Evolutionary conservation across 2,113 vertebrate species (phyloP).

Genomic region (Phaethornis superciliosus): DNA sequence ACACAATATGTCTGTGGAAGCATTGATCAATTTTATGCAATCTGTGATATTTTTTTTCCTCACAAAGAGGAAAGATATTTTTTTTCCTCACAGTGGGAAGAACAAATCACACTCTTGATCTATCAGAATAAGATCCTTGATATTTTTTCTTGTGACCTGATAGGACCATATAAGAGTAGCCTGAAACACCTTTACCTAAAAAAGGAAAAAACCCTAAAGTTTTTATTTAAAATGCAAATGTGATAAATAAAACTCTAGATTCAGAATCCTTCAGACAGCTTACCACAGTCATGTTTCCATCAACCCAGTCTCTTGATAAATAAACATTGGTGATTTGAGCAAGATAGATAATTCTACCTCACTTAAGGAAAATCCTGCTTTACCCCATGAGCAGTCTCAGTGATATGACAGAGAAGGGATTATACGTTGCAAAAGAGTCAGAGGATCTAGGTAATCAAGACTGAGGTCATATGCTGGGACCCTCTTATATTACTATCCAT

Average conservation of each 20-base stretch:
- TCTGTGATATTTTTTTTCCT: not conserved
- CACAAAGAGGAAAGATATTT: too few relatives aligned
- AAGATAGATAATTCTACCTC: not conserved
- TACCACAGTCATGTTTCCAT: not conserved
- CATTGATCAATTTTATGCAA: not conserved
- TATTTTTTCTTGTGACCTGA: not conserved
- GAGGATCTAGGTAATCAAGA: conserved; percentile 31
- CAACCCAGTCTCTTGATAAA: not conserved
- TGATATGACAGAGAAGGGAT: conserved; percentile 38
- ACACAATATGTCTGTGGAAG: not conserved
- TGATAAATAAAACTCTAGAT: not conserved
- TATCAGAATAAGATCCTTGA: not conserved
- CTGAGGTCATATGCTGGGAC: not conserved
- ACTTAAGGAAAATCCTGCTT: conserved; percentile 12
- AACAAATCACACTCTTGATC: not conserved
- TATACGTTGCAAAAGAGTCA: not conserved
- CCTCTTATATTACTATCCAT: conserved; percentile 2
- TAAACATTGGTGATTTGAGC: not conserved
- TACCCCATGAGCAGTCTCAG: not conserved
- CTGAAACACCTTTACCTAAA: not conserved
- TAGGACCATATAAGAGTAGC: not conserved
- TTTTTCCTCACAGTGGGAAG: not conserved
- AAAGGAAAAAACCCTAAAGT: rapidly evolving
- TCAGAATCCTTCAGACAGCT: not conserved
- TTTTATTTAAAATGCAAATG: not conserved